Conservation (phyloP, 2,113 vertebrate species). For the Prionailurus bengalensis region DNA sequence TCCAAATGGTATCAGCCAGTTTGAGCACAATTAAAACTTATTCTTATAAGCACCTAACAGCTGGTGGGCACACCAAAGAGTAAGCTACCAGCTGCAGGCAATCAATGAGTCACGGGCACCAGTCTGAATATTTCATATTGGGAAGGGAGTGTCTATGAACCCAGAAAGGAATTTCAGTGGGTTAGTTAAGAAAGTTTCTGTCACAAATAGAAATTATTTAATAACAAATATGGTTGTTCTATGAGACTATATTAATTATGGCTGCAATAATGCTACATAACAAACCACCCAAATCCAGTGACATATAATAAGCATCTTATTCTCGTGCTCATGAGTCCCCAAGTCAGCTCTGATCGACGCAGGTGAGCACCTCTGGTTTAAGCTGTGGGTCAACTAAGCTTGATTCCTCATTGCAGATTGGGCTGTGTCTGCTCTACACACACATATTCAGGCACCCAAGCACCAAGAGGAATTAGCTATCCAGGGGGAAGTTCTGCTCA, state of each 20-base stretch:
- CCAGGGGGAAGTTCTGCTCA: neutral
- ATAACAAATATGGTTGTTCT: neutral
- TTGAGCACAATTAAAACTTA: neutral
- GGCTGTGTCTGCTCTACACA: neutral
- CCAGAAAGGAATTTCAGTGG: neutral
- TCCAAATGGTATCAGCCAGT: neutral
- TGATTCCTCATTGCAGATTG: neutral
- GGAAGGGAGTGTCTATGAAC: neutral
- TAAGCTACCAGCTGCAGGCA: neutral
- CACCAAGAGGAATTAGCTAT: neutral
- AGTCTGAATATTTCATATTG: neutral
- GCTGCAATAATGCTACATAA: neutral
- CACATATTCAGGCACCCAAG: no score
- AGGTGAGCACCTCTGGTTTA: neutral
- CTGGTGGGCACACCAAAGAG: no score
- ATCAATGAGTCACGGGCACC: neutral
- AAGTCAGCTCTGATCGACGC: neutral
- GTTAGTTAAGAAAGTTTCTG: neutral
- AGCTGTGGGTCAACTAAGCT: neutral
- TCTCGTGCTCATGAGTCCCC: neutral
- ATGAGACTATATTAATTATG: neutral
- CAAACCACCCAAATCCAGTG: neutral
- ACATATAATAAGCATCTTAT: neutral
- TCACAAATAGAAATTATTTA: neutral
- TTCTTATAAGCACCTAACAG: neutral